Evolutionary conservation across 2,797 vertebrate species (phyloP), one percentile per base, ranked within the genome.

Genomic region (Sparus aurata): DNA sequence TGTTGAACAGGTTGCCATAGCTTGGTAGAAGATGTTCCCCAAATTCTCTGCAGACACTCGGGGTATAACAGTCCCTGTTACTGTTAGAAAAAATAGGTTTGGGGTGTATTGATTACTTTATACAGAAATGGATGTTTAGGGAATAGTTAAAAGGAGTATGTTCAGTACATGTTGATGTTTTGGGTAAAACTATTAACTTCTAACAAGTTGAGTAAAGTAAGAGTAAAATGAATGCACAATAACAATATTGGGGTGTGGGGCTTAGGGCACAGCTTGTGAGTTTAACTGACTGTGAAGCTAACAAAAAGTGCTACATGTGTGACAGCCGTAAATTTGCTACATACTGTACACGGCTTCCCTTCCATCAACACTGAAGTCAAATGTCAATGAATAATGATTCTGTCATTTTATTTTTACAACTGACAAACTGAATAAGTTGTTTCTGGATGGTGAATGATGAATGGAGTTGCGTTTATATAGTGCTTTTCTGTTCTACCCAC

Each of bases 371-470:
- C 38, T 69, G 12, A 62, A 82, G 55, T 88, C 75, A 71, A 79
- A 78, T 69, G 77, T 50, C 67, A 82, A 73, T 10, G 81, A 85
- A 81, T 77, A 85, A 79, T 72, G 50, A 79, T 52, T 46, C 23
- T 38, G 54, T 63, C 58, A 49, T 64, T 84, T 83, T 66, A 77
- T 85, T 78, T 78, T 62, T 63, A 82, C 50, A 80, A 62, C 62
- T 69, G 58, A 66, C 34, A 67, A 80, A 74, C 53, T 38, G 46
- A 53, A 68, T 73, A 64, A 75, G 49, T 12, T 25, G 9, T 27
- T 50, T 50, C 41, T 69, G 7, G 11, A 54, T 53, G 38, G 38
- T 38, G 38, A 38, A 38, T 38, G 38, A 11, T 38, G 10, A 11
- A 38, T 38, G 38, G 10, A 38, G 38, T 11, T 11, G 2, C 10